Conservation (phyloP, 2,888 invertebrate genomes). For the Deroplatys truncata region DNA sequence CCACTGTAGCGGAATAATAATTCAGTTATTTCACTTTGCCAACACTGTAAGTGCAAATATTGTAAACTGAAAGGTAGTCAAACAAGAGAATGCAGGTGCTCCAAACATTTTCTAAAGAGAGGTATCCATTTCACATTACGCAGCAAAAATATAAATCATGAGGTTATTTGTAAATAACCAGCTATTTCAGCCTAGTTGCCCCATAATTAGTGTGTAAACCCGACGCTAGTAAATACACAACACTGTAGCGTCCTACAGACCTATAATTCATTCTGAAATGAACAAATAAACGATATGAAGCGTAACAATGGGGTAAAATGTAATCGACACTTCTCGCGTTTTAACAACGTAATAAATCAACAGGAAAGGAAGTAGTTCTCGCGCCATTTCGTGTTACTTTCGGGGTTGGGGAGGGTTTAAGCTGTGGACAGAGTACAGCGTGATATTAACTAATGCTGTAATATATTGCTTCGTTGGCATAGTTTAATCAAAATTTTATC, state of each 20-base stretch:
- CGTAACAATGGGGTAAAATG: not conserved
- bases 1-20: no score
- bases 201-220: not conserved
- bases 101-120: no score
- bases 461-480: not conserved
- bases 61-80: no score
- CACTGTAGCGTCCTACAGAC: not conserved
- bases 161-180: no score
- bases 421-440: no score
- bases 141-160: no score
- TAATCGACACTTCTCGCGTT: not conserved
- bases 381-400: not conserved
- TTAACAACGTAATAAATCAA: not conserved
- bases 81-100: no score
- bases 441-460: not conserved
- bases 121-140: no score
- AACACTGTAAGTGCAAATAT: no score
- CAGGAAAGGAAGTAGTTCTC: not conserved
- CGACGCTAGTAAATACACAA: not conserved
- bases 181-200: not conserved
- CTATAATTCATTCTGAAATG: not conserved
- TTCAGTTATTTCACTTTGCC: no score
- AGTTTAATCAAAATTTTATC: no score
- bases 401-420: no score
- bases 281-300: not conserved